A percentile compares a stretch with the other conserved stretches of the same genome.
Conservation (phyloP, 1,140 invertebrate species). For the Cheumatopsyche charites region DNA sequence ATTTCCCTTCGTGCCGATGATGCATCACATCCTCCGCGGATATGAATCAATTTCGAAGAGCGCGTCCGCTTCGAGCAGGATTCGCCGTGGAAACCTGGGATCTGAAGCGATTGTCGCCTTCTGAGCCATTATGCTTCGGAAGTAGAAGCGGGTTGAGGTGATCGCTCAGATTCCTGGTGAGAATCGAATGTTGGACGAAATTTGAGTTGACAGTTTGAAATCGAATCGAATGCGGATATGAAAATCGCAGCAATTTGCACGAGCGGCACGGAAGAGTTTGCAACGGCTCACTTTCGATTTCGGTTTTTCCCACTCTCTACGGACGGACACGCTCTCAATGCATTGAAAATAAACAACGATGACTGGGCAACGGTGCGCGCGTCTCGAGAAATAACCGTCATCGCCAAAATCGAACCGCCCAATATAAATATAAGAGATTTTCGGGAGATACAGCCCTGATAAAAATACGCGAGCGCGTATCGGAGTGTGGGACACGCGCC, state of each 20-base stretch:
- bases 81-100: neutral
- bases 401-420: neutral
- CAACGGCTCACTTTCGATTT: too few relatives aligned
- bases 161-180: too few relatives aligned
- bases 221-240: neutral
- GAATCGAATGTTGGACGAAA: too few relatives aligned
- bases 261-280: too few relatives aligned
- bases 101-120: neutral
- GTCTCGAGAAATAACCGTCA: neutral
- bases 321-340: too few relatives aligned
- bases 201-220: too few relatives aligned
- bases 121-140: neutral
- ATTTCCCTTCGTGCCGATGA: conserved; percentile 4
- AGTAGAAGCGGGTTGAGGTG: too few relatives aligned
- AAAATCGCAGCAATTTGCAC: neutral
- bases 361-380: neutral
- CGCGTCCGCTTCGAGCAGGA: neutral
- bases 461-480: conserved; percentile 19
- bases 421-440: too few relatives aligned
- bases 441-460: neutral
- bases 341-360: neutral
- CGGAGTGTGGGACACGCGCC: conserved; percentile 4
- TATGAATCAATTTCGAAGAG: neutral
- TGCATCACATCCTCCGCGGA: conserved; percentile 25
- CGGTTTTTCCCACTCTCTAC: too few relatives aligned